A percentile compares a stretch with the other conserved stretches of the same genome.
Conservation (phyloP, 2,888 invertebrate genomes). For the Lacanobia oleracea region DNA sequence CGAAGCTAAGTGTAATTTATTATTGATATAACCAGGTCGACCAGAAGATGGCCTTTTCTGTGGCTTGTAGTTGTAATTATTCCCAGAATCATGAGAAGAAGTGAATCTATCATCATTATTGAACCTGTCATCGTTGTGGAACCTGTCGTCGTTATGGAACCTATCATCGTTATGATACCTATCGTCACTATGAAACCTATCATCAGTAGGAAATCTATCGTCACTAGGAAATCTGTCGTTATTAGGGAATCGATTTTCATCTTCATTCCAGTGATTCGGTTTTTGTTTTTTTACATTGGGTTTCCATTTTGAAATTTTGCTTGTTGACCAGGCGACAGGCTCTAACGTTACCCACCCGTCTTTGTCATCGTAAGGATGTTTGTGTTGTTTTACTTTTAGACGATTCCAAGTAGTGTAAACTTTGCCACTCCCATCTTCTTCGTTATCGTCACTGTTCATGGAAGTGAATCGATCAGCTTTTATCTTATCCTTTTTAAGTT, state of each 20-base stretch:
- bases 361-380: constrained; percentile 92
- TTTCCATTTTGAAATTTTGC: constrained; percentile 95
- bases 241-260: constrained; percentile 77
- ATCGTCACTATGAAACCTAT: constrained; percentile 64
- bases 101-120: constrained; percentile 65
- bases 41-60: constrained; percentile 80
- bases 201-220: constrained; percentile 46
- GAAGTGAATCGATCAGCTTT: constrained; percentile 74
- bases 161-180: constrained; percentile 43
- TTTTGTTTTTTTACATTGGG: constrained; percentile 91
- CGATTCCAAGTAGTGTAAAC: constrained; percentile 88
- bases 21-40: constrained; percentile 84
- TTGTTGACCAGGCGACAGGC: constrained; percentile 94
- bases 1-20: constrained; percentile 79
- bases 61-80: constrained; percentile 75
- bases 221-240: constrained; percentile 60
- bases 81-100: constrained; percentile 76
- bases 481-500: constrained; percentile 86
- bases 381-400: constrained; percentile 89
- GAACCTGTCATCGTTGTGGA: constrained; percentile 46
- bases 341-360: constrained; percentile 95
- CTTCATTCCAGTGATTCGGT: constrained; percentile 84
- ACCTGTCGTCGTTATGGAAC: constrained; percentile 54
- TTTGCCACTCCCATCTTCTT: constrained; percentile 76
- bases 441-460: constrained; percentile 68